Evolutionary conservation across 2,888 invertebrate species (phyloP).

Genomic region (Helicoverpa assulta): DNA sequence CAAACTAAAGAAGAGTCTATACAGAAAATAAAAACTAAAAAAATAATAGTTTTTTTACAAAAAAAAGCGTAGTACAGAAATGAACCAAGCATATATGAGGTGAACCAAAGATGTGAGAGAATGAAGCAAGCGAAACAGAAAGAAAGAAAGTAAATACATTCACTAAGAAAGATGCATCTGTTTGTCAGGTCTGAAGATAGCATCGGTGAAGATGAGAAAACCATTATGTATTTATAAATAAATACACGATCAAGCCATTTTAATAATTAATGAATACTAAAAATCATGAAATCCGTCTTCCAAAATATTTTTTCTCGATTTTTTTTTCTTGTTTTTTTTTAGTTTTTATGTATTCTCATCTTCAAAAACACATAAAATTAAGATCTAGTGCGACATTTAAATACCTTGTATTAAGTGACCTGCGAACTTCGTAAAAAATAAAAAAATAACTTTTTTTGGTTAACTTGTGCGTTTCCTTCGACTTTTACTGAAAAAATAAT

Average conservation of each 20-base stretch:
- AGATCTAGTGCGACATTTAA: constrained; percentile 69
- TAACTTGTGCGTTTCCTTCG: constrained; percentile 20
- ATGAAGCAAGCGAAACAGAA: constrained; percentile 77
- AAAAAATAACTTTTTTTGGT: constrained; percentile 14
- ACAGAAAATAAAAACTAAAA: constrained; percentile 59
- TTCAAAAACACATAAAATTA: constrained; percentile 21
- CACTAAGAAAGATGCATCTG: constrained; percentile 34
- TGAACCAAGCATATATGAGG: constrained; percentile 72
- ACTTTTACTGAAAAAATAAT: constrained; percentile 50
- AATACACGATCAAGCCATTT: too few relatives aligned
- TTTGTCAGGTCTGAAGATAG: constrained; percentile 24
- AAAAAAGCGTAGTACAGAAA: constrained; percentile 70
- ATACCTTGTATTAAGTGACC: constrained; percentile 28
- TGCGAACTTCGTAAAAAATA: constrained; percentile 35
- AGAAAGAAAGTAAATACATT: constrained; percentile 29
- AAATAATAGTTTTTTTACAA: constrained; percentile 39
- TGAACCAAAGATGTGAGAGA: constrained; percentile 76
- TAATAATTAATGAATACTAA: too few relatives aligned
- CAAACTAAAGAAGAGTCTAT: constrained; percentile 61
- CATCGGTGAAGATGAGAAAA: constrained; percentile 52
- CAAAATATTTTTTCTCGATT: neutral
- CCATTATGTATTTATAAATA: too few relatives aligned
- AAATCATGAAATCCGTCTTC: too few relatives aligned
- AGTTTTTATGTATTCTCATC: constrained; percentile 46
- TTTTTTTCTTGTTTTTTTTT: neutral